phyloP scores from a whole-genome alignment of 2,797 vertebrate genomes.

The Petrocephalus schoutedeni region DNA sequence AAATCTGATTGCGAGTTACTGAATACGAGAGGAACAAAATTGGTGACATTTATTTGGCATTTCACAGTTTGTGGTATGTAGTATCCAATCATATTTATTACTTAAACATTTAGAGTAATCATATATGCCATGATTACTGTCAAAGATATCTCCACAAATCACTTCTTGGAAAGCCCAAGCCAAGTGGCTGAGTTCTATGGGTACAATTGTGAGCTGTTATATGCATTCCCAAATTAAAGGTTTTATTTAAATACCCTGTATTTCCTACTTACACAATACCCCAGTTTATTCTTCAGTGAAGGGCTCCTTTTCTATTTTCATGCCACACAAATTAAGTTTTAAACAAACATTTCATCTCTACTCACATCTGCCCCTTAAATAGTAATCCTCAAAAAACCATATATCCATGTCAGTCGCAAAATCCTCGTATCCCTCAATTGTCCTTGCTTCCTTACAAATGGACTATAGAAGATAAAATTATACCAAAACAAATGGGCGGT shows the following conservation, averaged over 20 bases:
- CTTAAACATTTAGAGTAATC: slow-evolving; percentile 43
- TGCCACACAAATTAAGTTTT: neutral
- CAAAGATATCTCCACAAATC: neutral
- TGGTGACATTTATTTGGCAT: slow-evolving; percentile 47
- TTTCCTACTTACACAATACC: neutral
- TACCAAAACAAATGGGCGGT: neutral
- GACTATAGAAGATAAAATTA: neutral
- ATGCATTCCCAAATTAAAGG: slow-evolving; percentile 37
- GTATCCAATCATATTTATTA: slow-evolving; percentile 38
- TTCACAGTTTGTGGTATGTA: slow-evolving; percentile 39
- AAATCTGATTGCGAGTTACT: slow-evolving; percentile 36
- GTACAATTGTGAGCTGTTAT: slow-evolving; percentile 4
- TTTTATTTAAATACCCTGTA: slow-evolving; percentile 29
- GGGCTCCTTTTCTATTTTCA: neutral
- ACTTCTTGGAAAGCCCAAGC: neutral
- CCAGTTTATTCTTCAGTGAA: neutral
- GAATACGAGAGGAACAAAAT: slow-evolving; percentile 45
- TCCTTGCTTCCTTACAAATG: neutral
- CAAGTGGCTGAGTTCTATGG: slow-evolving; percentile 26
- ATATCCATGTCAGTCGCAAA: neutral
- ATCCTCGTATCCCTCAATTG: neutral
- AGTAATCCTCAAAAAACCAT: neutral
- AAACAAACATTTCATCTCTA: neutral
- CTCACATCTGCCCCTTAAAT: neutral
- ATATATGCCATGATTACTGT: slow-evolving; percentile 34